Evolutionary conservation across 64 coral and sea anemone species (phyloP).

Genomic region (Astreopora myriophthalma): DNA sequence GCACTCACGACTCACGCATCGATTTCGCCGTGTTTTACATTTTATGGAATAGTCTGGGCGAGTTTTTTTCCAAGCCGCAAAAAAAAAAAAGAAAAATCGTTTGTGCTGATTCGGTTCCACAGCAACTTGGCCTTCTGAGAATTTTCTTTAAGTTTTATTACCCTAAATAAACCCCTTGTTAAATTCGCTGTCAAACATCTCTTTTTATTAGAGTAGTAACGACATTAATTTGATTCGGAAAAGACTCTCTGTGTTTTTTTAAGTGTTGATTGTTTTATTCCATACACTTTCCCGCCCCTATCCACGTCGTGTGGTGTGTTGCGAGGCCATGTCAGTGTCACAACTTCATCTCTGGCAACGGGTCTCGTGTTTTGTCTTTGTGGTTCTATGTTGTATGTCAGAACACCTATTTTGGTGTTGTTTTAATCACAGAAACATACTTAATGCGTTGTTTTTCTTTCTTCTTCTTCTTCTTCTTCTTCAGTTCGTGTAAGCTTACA

Average conservation of each 20-base stretch:
- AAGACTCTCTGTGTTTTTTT: neutral
- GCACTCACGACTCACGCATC: conserved; percentile 13
- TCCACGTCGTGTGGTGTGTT: neutral
- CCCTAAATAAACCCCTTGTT: neutral
- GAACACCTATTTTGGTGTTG: neutral
- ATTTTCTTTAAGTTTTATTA: neutral
- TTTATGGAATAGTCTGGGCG: neutral
- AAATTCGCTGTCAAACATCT: neutral
- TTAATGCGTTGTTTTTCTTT: no score
- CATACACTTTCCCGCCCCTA: neutral
- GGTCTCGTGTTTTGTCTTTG: neutral
- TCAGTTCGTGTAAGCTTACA: no score
- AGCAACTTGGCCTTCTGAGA: neutral
- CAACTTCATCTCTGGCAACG: neutral
- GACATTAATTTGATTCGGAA: conserved; percentile 26
- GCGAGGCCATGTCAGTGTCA: neutral
- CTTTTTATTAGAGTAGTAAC: neutral
- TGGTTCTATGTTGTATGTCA: neutral
- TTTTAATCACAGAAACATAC: no score
- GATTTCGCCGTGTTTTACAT: neutral
- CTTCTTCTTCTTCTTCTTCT: no score
- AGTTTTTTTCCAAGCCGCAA: neutral
- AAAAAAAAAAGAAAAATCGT: neutral
- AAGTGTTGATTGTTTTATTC: neutral
- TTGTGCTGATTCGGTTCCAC: neutral